Percentiles rank a stretch among this genome's conserved stretches.
These are phyloP conservation scores for Balearica regulorum DNA, from an alignment of 2,797 vertebrate genomes.

Conservation along the genomic window DNA sequence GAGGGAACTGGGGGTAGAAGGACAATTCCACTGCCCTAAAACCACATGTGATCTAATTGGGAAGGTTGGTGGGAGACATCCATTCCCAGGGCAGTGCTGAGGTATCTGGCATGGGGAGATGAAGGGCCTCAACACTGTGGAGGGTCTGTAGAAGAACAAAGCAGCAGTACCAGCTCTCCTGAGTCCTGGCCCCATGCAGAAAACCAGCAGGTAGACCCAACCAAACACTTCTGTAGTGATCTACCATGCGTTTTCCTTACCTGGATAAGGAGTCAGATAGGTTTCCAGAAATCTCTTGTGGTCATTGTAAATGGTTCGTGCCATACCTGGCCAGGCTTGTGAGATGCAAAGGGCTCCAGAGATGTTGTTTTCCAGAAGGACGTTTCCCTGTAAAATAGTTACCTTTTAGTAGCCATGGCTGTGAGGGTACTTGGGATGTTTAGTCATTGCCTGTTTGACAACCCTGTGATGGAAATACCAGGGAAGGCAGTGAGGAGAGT, in stretches of 20 bases:
- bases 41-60: not conserved
- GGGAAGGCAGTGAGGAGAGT: not conserved
- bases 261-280: constrained; percentile 64
- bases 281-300: constrained; percentile 66
- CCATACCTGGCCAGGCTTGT: constrained; percentile 69
- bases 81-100: not conserved
- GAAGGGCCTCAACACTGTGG: not conserved
- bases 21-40: not conserved
- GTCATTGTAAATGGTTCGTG: constrained; percentile 67
- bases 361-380: constrained; percentile 35
- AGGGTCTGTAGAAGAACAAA: not conserved
- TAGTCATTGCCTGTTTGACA: not conserved
- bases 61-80: not conserved
- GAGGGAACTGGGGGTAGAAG: not conserved
- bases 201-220: not conserved
- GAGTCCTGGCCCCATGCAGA: not conserved
- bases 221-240: not conserved
- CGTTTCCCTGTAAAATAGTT: constrained; percentile 44
- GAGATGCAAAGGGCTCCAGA: constrained; percentile 69
- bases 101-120: not conserved
- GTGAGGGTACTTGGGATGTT: not conserved
- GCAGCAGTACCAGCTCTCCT: not conserved
- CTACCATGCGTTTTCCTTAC: not conserved
- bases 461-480: not conserved
- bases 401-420: not conserved